These are phyloP conservation scores for Bombus fervidus DNA, from an alignment of 1,140 invertebrate species.

Conservation along the genomic window DNA sequence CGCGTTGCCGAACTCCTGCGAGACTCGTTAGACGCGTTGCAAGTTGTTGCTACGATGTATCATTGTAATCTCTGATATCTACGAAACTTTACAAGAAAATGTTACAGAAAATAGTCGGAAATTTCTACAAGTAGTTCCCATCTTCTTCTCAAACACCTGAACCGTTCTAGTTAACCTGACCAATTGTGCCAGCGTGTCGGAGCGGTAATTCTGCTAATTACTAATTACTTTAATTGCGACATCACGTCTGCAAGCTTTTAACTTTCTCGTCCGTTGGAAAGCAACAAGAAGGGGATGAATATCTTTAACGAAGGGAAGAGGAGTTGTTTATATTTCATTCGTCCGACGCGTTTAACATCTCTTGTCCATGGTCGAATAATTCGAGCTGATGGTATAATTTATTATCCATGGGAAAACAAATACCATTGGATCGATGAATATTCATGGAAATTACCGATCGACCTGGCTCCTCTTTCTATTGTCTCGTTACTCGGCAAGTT, in stretches of 20 bases:
- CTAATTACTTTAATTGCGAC: not conserved
- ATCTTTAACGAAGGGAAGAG: too few species aligned
- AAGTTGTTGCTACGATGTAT: not conserved
- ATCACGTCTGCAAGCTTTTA: not conserved
- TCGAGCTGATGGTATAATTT: slow-evolving; percentile 3
- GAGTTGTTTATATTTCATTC: not conserved
- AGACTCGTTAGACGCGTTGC: not conserved
- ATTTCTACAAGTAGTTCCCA: not conserved
- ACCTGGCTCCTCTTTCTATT: not conserved
- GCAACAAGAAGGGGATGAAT: not conserved
- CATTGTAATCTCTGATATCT: not conserved
- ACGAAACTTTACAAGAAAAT: not conserved
- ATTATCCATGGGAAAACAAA: slow-evolving; percentile 9
- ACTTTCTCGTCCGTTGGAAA: not conserved
- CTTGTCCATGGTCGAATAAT: slow-evolving; percentile 10
- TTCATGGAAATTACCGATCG: slow-evolving; percentile 42
- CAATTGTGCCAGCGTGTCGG: not conserved
- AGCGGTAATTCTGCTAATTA: not conserved
- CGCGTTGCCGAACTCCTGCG: not conserved
- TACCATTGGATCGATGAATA: slow-evolving; percentile 33
- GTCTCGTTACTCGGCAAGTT: not conserved
- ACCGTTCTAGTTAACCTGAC: slow-evolving; percentile 3
- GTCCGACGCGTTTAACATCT: not conserved
- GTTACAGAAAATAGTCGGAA: not conserved
- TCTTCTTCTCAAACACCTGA: not conserved